These are phyloP conservation scores for Dynastes hyllus DNA, from an alignment of 2,888 invertebrate species.

Conservation along the genomic window DNA sequence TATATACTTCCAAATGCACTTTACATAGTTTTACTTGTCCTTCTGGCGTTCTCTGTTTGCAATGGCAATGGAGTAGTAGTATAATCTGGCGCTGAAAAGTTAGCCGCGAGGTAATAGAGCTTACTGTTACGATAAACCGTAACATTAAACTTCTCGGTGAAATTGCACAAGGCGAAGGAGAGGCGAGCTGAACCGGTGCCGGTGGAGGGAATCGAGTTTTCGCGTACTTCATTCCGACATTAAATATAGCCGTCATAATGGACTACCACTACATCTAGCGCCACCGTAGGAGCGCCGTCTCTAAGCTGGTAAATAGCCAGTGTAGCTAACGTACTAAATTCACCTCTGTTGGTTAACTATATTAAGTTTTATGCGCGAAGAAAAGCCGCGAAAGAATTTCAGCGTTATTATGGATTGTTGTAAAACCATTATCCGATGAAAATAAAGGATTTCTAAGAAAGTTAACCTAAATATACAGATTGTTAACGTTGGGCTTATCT, in stretches of 20 bases:
- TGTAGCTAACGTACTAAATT: not conserved
- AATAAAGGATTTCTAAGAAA: not conserved
- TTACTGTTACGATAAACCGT: slow-evolving; percentile 28
- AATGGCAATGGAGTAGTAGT: not conserved
- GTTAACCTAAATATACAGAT: no score
- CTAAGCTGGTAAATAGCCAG: slow-evolving; percentile 5
- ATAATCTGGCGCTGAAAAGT: slow-evolving; percentile 19
- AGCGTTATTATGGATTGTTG: not conserved
- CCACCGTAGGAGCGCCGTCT: not conserved
- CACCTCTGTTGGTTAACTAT: not conserved
- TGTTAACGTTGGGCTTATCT: no score
- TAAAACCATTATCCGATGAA: not conserved
- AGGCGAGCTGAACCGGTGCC: slow-evolving; percentile 5
- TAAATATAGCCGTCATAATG: slow-evolving; percentile 19
- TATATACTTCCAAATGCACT: no score
- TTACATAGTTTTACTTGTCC: no score
- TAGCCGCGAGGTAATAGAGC: slow-evolving; percentile 20
- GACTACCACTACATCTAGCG: not conserved
- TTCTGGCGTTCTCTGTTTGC: not conserved
- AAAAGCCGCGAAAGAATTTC: not conserved
- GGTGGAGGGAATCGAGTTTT: slow-evolving; percentile 12
- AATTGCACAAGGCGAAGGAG: slow-evolving; percentile 19
- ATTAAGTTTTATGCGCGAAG: slow-evolving; percentile 6
- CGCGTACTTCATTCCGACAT: slow-evolving; percentile 22
- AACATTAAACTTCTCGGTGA: slow-evolving; percentile 11